Base-by-base conservation (phyloP, 2,888 invertebrate genomes). In the Odontocolon sp. region DNA sequence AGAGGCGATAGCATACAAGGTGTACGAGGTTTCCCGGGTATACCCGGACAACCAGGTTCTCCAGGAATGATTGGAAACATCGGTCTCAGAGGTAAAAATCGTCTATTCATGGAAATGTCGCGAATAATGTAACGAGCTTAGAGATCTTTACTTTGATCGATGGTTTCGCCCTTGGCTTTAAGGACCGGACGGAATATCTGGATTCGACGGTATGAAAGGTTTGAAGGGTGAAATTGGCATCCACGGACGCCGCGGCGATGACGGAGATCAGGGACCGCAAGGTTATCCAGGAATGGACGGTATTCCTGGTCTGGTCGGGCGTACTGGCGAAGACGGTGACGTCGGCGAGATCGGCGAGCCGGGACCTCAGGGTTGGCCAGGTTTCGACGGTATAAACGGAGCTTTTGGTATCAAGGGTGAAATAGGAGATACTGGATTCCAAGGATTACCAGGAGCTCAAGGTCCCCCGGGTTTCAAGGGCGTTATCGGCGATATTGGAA, bases 371-470 rank as follows among this genome's bases (percentile, higher is more conserved):
- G 96, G 96, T 45, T 90, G 88, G 81, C 92, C 92, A 64, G 97
- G 97, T 47, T 40, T 63, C 33, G 80, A 82, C 0, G 90, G 90
- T 18, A 28, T 82, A 3, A 47, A 75, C 0, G 90, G 90, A 3
- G 57, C 77, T 1, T 89, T 92, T 14, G 95, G 95, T 31, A 91
- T 93, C 4, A 95, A 94, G 91, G 97, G 97, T 81, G 95, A 95
- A 87, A 92, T 91, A 11, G 97, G 97, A 76, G 93, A 93, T 74
- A 93, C 93, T 61, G 97, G 97, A 72, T 91, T 92, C 42, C 92
- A 92, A 75, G 97, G 97, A 1, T 84, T 89, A 1, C 91, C 92
- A 0, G 97, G 97, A 11, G 87, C 87, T 6, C 91, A 91, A 77
- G 96, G 96, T 0, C 85, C 81, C 5, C 86, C 91, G 2, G 96